A percentile compares a stretch with the other conserved stretches of the same genome.
Conservation (phyloP, 2,888 invertebrate genomes). For the Eilema sororculum region DNA sequence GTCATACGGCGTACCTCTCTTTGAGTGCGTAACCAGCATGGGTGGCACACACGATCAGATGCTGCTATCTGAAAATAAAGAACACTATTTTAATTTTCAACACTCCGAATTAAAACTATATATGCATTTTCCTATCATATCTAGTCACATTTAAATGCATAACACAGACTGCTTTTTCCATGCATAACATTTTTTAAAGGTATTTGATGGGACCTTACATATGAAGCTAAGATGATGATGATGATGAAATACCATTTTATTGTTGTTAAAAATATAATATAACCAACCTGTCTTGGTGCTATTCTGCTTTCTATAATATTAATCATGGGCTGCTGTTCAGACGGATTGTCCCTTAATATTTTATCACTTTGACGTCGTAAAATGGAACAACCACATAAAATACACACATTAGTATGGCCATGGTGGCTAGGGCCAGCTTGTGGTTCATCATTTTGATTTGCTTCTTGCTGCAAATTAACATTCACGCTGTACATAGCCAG, state of each 20-base stretch:
- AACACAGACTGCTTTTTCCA: background rate
- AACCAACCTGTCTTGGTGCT: slow-evolving; percentile 26
- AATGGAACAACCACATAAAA: slow-evolving; percentile 26
- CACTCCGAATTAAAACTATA: too few species aligned
- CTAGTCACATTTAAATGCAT: background rate
- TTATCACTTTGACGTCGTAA: slow-evolving; percentile 23
- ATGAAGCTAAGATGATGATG: background rate
- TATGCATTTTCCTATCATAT: too few species aligned
- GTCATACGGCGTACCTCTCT: background rate
- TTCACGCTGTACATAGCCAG: slow-evolving; percentile 16
- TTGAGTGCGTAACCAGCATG: too few species aligned
- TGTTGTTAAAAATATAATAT: background rate
- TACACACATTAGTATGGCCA: slow-evolving; percentile 27
- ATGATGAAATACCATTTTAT: background rate
- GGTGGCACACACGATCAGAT: too few species aligned
- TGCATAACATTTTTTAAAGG: too few species aligned
- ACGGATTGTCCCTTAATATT: slow-evolving; percentile 26
- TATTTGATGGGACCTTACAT: background rate
- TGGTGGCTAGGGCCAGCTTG: slow-evolving; percentile 25
- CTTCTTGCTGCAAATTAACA: slow-evolving; percentile 16
- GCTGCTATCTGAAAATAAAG: too few species aligned
- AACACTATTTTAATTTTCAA: too few species aligned
- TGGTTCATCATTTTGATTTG: slow-evolving; percentile 16
- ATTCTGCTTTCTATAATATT: slow-evolving; percentile 23
- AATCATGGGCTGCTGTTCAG: slow-evolving; percentile 24